phyloP scores from a whole-genome alignment of 2,888 invertebrate species.

The Plagodis pulveraria region DNA sequence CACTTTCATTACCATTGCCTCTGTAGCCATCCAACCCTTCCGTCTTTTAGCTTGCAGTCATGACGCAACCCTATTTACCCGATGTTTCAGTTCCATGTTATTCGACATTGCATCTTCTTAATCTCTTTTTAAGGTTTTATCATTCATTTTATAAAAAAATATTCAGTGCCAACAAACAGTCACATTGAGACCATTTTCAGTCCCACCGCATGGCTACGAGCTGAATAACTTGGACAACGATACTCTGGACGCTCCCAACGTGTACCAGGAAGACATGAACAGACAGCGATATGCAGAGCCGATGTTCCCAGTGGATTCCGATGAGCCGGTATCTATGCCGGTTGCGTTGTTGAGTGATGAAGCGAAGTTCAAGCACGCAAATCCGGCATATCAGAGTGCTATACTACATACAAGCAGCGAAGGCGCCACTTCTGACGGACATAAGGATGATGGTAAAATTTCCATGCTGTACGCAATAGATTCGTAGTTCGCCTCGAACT shows the following conservation, averaged over 20 bases:
- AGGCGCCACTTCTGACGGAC: slow-evolving; percentile 60
- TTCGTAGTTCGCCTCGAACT: no score
- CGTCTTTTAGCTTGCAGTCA: slow-evolving; percentile 28
- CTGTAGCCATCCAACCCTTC: slow-evolving; percentile 24
- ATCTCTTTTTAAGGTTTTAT: slow-evolving; percentile 24
- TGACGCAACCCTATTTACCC: slow-evolving; percentile 18
- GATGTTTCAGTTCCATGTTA: slow-evolving; percentile 9
- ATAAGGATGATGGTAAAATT: slow-evolving; percentile 74
- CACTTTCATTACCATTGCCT: slow-evolving; percentile 37
- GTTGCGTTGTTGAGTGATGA: slow-evolving; percentile 70
- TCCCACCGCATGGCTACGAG: slow-evolving; percentile 88
- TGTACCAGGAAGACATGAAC: slow-evolving; percentile 76
- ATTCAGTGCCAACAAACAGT: slow-evolving; percentile 1
- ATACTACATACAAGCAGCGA: slow-evolving; percentile 84
- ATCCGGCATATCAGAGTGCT: slow-evolving; percentile 91
- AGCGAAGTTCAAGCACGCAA: slow-evolving; percentile 88
- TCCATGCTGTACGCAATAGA: no score
- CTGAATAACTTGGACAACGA: slow-evolving; percentile 88
- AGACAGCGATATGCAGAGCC: slow-evolving; percentile 67
- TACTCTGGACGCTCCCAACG: slow-evolving; percentile 86
- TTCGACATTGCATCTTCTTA: slow-evolving; percentile 22
- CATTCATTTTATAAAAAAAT: slow-evolving; percentile 12
- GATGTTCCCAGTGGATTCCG: slow-evolving; percentile 71
- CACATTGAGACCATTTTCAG: slow-evolving; percentile 55
- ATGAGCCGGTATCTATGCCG: slow-evolving; percentile 78